Conservation (phyloP, 1,140 invertebrate genomes). For the Macrobrachium rosenbergii region DNA sequence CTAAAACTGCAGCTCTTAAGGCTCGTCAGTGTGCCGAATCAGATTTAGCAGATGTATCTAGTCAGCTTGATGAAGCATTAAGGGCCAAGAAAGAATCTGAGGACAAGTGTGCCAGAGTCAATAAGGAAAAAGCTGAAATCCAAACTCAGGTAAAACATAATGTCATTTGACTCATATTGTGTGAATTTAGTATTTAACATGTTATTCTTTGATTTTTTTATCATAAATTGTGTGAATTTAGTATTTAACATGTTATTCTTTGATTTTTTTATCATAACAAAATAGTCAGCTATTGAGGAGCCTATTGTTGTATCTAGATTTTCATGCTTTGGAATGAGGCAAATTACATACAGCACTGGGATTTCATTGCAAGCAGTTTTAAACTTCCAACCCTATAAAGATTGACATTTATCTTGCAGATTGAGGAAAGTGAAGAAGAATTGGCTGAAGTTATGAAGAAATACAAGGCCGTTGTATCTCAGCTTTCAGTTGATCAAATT, state of each 20-base stretch:
- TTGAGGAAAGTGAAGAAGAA: conserved; percentile 62
- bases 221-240: neutral
- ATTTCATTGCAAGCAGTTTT: neutral
- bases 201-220: neutral
- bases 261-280: neutral
- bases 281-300: too few relatives aligned
- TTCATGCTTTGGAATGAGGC: too few relatives aligned
- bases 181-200: neutral
- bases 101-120: conserved; percentile 80
- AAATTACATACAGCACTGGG: too few relatives aligned
- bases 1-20: conserved; percentile 85
- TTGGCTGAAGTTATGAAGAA: conserved; percentile 85
- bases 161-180: too few relatives aligned
- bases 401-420: conserved; percentile 33
- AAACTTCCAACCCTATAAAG: neutral
- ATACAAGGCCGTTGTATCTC: conserved; percentile 88
- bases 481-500: conserved; percentile 86
- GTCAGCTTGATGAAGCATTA: conserved; percentile 84
- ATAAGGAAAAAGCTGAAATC: conserved; percentile 84
- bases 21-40: conserved; percentile 85
- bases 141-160: conserved; percentile 77
- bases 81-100: conserved; percentile 84
- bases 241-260: neutral
- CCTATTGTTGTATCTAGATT: too few relatives aligned
- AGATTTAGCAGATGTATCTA: conserved; percentile 82